Evolutionary conservation across 1,140 invertebrate genomes (phyloP).

Genomic region (Phymorhynchus buccinoides): DNA sequence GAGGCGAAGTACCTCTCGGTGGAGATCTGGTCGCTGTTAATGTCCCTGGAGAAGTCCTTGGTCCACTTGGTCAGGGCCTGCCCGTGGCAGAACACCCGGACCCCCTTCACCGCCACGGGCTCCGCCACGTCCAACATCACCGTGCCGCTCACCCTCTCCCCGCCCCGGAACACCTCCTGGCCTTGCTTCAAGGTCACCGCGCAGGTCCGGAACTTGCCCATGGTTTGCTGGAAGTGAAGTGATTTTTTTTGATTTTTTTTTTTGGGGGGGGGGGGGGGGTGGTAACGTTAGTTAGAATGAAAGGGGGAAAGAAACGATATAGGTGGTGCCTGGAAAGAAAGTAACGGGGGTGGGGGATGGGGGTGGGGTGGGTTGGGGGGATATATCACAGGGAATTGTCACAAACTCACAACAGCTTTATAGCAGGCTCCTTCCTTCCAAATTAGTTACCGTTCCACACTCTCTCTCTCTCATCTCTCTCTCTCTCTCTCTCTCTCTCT

Average conservation of each 20-base stretch:
- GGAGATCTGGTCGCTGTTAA: constrained; percentile 12
- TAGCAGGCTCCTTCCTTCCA: no score
- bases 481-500: constrained; percentile 22
- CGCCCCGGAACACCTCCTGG: constrained; percentile 44
- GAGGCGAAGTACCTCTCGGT: constrained; percentile 37
- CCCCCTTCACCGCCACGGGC: constrained; percentile 30
- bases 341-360: no score
- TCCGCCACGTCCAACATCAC: constrained; percentile 36
- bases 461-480: background rate
- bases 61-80: constrained; percentile 45
- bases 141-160: constrained; percentile 39
- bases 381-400: no score
- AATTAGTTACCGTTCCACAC: background rate
- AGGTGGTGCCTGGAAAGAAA: background rate
- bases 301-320: background rate
- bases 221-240: background rate
- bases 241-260: no score
- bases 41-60: constrained; percentile 4
- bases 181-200: constrained; percentile 16
- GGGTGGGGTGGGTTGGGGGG: no score
- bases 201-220: constrained; percentile 41
- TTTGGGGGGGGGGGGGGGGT: background rate
- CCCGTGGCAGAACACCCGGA: constrained; percentile 41
- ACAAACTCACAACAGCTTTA: no score
- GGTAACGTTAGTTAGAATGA: background rate